Percentiles rank a stretch among this genome's conserved stretches.
These are phyloP conservation scores for Anser brachyrhynchus DNA, from an alignment of 2,113 vertebrate species.

Conservation along the genomic window DNA sequence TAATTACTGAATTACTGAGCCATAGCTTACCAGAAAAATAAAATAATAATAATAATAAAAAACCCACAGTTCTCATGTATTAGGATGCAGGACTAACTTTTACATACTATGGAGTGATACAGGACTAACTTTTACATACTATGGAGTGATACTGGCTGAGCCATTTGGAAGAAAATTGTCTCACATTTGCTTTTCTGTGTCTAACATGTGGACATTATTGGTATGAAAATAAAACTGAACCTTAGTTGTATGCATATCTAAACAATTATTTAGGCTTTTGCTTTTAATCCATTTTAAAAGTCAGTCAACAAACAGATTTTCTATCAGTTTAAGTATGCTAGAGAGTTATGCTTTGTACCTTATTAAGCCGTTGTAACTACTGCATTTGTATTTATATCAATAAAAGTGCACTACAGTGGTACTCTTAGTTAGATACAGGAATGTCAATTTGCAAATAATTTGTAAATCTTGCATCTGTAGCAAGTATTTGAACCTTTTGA, in stretches of 20 bases:
- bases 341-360: neutral
- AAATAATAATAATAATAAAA: no score
- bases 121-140: no score
- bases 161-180: neutral
- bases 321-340: neutral
- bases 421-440: no score
- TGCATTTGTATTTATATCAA: neutral
- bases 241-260: neutral
- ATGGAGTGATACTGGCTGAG: neutral
- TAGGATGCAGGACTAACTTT: neutral
- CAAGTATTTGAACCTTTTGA: no score
- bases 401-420: no score
- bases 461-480: no score
- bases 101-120: neutral
- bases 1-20: neutral
- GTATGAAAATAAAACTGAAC: neutral
- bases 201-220: neutral
- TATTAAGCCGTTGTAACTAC: neutral
- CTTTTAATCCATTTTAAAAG: neutral
- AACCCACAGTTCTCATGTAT: no score
- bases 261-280: neutral
- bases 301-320: neutral
- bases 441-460: no score
- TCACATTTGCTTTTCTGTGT: no score
- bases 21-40: no score